Conservation (phyloP, 1,140 invertebrate genomes). For the Sminthurinus signatus region DNA sequence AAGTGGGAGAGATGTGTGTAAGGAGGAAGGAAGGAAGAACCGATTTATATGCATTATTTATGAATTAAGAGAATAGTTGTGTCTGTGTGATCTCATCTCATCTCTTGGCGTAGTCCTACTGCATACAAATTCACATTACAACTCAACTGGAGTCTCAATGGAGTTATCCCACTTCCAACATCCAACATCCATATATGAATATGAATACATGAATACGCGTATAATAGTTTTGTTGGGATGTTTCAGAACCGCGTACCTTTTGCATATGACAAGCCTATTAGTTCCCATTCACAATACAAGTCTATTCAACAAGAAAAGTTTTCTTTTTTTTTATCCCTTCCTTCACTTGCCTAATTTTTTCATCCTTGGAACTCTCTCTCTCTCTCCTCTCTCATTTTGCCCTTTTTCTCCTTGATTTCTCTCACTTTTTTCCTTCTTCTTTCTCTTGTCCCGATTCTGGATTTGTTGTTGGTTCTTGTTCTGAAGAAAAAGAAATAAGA, state of each 20-base stretch:
- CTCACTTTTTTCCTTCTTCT: too few species aligned
- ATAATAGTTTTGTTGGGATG: background rate
- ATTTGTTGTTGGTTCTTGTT: background rate
- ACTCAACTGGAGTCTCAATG: too few species aligned
- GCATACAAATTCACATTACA: too few species aligned
- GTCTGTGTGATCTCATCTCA: background rate
- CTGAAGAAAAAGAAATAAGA: slow-evolving; percentile 15
- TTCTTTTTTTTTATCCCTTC: slow-evolving; percentile 6
- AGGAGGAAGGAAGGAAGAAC: background rate
- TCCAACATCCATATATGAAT: too few species aligned
- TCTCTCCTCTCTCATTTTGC: background rate
- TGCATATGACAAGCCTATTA: slow-evolving; percentile 36
- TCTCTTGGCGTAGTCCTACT: too few species aligned
- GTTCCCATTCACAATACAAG: slow-evolving; percentile 14
- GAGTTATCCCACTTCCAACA: too few species aligned
- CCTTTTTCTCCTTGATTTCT: background rate
- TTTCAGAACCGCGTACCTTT: slow-evolving; percentile 24
- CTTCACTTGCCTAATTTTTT: slow-evolving; percentile 11
- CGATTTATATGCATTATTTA: slow-evolving; percentile 32
- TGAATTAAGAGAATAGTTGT: slow-evolving; percentile 13
- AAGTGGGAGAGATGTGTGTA: background rate
- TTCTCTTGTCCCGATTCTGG: too few species aligned
- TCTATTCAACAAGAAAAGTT: slow-evolving; percentile 30
- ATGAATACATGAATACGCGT: too few species aligned
- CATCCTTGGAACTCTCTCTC: background rate